Evolutionary conservation across 2,888 invertebrate species (phyloP), one percentile per base, ranked within the genome.

Genomic region (Apoda limacodes): DNA sequence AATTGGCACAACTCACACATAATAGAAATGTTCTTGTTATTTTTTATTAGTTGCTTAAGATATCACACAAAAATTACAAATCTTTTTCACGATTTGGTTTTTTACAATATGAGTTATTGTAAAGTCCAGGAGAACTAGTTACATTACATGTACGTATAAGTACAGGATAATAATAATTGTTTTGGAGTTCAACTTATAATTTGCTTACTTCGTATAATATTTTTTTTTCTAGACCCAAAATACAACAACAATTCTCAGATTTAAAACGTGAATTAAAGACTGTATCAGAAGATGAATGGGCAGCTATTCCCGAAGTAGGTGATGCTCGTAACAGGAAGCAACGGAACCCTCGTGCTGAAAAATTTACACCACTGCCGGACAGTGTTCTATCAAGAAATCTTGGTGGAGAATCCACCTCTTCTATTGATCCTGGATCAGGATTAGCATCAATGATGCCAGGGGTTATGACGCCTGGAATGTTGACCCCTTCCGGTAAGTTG

Each of bases 161-260:
- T n/a, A n/a, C n/a, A n/a, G n/a, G n/a, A n/a, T n/a, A n/a, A n/a
- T n/a, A n/a, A n/a, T n/a, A n/a, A n/a, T n/a, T n/a, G n/a, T n/a
- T n/a, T n/a, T n/a, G n/a, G n/a, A n/a, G n/a, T n/a, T n/a, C n/a
- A n/a, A n/a, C n/a, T 3, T 9, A 2, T 6, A 10, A 12, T 3
- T 20, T 22, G 6, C 13, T 7, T 23, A 22, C 11, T 17, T 3
- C 1, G 14, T 13, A 17, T 25, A 6, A 9, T 29, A 14, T 22
- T 23, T 6, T 3, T 30, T 32, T 28, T 55, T 54, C 3, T 47
- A 84, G 93, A 40, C 98, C 98, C 1, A 99, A 99, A 83, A 99
- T 99, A 52, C 98, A 99, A 59, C 99, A 99, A 60, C 98, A 98
- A 60, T 99, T 99, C 64, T 97, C 96, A 6, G 99, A 99, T 72